Conservation (phyloP, 2,797 vertebrate species). For the Alosa sapidissima region DNA sequence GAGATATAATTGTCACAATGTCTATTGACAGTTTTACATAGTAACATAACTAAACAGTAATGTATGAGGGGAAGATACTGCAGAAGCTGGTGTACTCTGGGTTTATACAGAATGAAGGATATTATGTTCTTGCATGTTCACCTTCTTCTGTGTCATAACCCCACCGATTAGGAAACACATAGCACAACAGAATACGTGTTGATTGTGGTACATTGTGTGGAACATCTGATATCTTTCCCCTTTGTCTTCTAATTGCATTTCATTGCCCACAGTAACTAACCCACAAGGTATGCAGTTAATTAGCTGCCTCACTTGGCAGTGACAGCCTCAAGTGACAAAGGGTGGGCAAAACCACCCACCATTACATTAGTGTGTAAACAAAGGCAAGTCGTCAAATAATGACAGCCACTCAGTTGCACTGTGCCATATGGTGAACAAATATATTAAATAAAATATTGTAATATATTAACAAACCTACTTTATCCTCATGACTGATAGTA, state of each 20-base stretch:
- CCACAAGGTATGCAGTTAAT: not conserved
- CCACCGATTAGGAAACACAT: not conserved
- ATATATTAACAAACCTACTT: not conserved
- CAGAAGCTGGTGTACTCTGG: not conserved
- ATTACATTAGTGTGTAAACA: conserved; percentile 4
- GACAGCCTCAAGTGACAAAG: not conserved
- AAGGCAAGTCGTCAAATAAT: not conserved
- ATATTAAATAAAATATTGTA: not conserved
- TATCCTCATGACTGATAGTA: not conserved
- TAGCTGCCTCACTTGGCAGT: conserved; percentile 5
- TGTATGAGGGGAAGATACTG: not conserved
- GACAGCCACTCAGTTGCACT: not conserved
- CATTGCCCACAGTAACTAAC: not conserved
- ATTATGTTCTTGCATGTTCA: not conserved
- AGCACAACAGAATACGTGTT: not conserved
- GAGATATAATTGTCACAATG: not conserved
- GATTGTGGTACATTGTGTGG: too few species aligned
- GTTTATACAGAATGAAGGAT: not conserved
- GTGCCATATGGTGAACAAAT: not conserved
- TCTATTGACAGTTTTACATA: not conserved
- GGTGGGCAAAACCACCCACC: not conserved
- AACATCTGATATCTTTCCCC: not conserved
- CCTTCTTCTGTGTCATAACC: not conserved
- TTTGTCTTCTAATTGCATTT: not conserved
- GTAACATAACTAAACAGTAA: not conserved